Conservation (phyloP, 2,113 vertebrate genomes). For the Python bivittatus region DNA sequence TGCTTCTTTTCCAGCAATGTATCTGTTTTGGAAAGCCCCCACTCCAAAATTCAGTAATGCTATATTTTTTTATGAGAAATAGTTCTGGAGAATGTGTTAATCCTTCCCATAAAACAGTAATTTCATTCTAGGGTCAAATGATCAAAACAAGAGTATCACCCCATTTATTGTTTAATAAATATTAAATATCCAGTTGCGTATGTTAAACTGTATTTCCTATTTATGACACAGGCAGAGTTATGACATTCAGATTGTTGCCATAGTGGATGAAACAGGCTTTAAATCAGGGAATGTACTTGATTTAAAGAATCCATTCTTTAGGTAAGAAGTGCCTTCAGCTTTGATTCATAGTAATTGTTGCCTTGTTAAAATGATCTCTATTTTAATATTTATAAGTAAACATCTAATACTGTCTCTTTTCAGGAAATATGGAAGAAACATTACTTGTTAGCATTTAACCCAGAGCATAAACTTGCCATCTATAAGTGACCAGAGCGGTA, state of each 20-base stretch:
- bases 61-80: background rate
- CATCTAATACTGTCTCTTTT: background rate
- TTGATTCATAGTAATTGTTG: background rate
- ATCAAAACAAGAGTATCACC: background rate
- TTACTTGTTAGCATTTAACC: background rate
- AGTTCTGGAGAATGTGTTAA: background rate
- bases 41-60: background rate
- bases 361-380: background rate
- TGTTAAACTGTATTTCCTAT: slow-evolving; percentile 25
- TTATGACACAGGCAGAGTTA: slow-evolving; percentile 76
- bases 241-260: slow-evolving; percentile 78
- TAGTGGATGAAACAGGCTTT: slow-evolving; percentile 81
- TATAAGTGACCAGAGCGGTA: background rate
- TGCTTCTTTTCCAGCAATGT: background rate
- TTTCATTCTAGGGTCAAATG: background rate
- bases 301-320: slow-evolving; percentile 82
- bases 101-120: background rate
- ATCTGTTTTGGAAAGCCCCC: background rate
- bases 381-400: background rate
- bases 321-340: slow-evolving; percentile 63
- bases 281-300: slow-evolving; percentile 79
- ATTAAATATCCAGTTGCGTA: background rate
- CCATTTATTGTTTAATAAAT: background rate
- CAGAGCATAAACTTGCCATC: background rate
- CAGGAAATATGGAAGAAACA: background rate